Percentiles rank a stretch among this genome's conserved stretches.
Evolutionary conservation across 1,140 invertebrate species (phyloP).

Genomic region (Protaetia brevitarsis): DNA sequence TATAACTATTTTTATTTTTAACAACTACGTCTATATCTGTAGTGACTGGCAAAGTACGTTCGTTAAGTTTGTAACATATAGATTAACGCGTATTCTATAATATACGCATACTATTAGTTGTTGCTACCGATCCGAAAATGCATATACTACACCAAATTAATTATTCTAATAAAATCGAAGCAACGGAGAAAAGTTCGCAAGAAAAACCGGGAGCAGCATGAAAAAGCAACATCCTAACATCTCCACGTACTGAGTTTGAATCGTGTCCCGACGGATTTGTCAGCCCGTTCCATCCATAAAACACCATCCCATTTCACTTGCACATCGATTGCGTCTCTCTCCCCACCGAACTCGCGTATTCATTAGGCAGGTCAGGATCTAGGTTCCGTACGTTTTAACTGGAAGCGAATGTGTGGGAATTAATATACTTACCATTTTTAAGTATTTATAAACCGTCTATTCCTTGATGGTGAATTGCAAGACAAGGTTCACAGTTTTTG

Average conservation of each 20-base stretch:
- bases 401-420: background rate
- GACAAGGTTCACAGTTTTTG: no score
- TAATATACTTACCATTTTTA: no score
- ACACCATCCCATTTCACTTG: constrained; percentile 17
- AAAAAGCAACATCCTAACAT: constrained; percentile 19
- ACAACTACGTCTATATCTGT: no score
- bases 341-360: constrained; percentile 8
- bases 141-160: background rate
- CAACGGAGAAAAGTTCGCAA: background rate
- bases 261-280: constrained; percentile 24
- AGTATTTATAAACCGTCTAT: no score
- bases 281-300: constrained; percentile 25
- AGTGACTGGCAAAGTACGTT: no score
- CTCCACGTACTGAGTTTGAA: constrained; percentile 24
- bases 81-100: no score
- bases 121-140: no score
- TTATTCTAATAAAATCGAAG: constrained; percentile 11
- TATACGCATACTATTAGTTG: no score
- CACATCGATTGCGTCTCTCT: constrained; percentile 17
- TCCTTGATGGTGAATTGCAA: no score
- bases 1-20: no score
- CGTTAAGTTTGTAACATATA: no score
- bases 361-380: constrained; percentile 1
- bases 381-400: background rate
- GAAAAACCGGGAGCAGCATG: constrained; percentile 2